Percentiles rank a stretch among this genome's conserved stretches.
Evolutionary conservation across 35 echinoderm and acorn worm genomes (phyloP).

Genomic region (Amphiura filiformis): DNA sequence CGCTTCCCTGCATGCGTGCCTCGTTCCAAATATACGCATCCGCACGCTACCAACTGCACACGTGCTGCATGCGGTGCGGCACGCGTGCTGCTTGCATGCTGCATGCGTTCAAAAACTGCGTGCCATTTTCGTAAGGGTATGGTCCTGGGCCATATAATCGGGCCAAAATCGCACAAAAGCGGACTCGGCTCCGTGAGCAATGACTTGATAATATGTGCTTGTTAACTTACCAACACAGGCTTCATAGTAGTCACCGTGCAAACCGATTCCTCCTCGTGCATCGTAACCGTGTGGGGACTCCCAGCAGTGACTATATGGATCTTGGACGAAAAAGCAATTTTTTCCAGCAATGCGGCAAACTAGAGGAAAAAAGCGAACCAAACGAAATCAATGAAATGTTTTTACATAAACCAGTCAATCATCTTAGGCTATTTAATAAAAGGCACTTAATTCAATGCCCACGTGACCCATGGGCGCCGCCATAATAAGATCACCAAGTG

Average conservation of each 20-base stretch:
- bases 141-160: background rate
- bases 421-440: too few relatives aligned
- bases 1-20: too few relatives aligned
- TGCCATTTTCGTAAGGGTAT: too few relatives aligned
- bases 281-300: background rate
- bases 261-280: background rate
- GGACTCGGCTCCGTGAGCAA: background rate
- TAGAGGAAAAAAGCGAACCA: background rate
- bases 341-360: background rate
- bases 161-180: background rate
- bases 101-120: too few relatives aligned
- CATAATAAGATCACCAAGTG: too few relatives aligned
- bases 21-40: too few relatives aligned
- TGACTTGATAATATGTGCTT: too few relatives aligned
- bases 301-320: background rate
- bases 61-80: too few relatives aligned
- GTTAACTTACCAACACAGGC: background rate
- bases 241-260: background rate
- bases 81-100: too few relatives aligned
- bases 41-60: too few relatives aligned
- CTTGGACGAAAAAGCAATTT: background rate
- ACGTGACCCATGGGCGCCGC: too few relatives aligned
- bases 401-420: background rate
- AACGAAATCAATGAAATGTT: background rate
- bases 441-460: too few relatives aligned